Evolutionary conservation across 1,140 invertebrate species (phyloP).

Genomic region (Diachasmimorpha longicaudata): DNA sequence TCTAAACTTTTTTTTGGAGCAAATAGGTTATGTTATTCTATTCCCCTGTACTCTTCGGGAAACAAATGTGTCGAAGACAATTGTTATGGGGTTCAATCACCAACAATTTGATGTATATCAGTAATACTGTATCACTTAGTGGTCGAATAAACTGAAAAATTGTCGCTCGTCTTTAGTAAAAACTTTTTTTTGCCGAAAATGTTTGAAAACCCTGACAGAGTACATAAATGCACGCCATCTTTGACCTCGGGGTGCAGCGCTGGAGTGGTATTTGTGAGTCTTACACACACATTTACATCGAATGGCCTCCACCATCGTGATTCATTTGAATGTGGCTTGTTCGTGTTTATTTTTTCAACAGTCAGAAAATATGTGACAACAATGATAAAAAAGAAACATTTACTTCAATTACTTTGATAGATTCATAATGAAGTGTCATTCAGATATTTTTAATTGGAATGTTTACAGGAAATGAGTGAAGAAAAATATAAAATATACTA

Average conservation of each 20-base stretch:
- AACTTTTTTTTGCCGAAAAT: not conserved
- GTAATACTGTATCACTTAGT: not conserved
- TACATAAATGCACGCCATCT: slow-evolving; percentile 46
- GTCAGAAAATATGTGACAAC: no score
- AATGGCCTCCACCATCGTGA: not conserved
- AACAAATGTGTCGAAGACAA: not conserved
- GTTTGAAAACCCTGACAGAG: slow-evolving; percentile 43
- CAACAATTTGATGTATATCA: not conserved
- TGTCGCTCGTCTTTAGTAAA: not conserved
- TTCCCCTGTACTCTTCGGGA: not conserved
- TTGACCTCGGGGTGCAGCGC: slow-evolving; percentile 11
- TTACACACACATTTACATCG: not conserved
- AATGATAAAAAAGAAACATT: no score
- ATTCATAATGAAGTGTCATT: no score
- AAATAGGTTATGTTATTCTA: not conserved
- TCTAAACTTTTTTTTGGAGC: not conserved
- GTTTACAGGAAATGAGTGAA: no score
- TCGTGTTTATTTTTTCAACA: no score
- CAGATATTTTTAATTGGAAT: no score
- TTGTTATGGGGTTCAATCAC: no score
- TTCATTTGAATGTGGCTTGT: no score
- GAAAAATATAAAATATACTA: no score
- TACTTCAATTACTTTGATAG: no score
- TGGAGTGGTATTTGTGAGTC: not conserved
- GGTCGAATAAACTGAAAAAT: not conserved